Percentiles rank a stretch among this genome's conserved stretches.
Conservation (phyloP, 2,797 vertebrate species). For the Gobio occitaniae region DNA sequence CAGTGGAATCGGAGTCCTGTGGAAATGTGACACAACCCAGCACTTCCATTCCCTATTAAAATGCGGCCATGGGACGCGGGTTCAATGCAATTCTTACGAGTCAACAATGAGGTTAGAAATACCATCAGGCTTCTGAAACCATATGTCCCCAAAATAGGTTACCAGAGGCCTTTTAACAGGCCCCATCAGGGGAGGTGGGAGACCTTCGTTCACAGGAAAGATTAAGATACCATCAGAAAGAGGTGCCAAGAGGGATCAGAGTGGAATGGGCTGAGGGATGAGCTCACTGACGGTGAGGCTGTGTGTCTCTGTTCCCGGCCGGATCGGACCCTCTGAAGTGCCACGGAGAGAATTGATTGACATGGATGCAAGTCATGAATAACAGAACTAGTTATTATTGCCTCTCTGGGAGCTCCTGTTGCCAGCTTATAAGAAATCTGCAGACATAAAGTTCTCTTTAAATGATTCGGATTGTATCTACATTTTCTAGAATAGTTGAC, state of each 20-base stretch:
- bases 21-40: conserved; percentile 67
- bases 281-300: conserved; percentile 44
- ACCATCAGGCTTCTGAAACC: conserved; percentile 54
- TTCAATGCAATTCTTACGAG: conserved; percentile 55
- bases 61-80: conserved; percentile 48
- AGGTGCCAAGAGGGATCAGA: conserved; percentile 69
- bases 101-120: conserved; percentile 60
- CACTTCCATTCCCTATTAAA: conserved; percentile 67
- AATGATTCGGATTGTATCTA: background rate
- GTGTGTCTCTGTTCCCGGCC: conserved; percentile 35
- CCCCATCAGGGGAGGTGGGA: conserved; percentile 55
- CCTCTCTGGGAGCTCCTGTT: background rate
- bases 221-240: conserved; percentile 65
- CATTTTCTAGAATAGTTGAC: background rate
- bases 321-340: conserved; percentile 49
- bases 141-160: conserved; percentile 63
- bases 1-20: conserved; percentile 70
- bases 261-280: conserved; percentile 59
- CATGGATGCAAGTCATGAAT: conserved; percentile 22
- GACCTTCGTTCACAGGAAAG: conserved; percentile 60
- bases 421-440: background rate
- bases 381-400: conserved; percentile 27
- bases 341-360: conserved; percentile 46
- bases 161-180: conserved; percentile 54
- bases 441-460: background rate